A percentile compares a stretch with the other conserved stretches of the same genome.
phyloP scores from a whole-genome alignment of 2,888 invertebrate genomes.

The Proisotoma minuta region DNA sequence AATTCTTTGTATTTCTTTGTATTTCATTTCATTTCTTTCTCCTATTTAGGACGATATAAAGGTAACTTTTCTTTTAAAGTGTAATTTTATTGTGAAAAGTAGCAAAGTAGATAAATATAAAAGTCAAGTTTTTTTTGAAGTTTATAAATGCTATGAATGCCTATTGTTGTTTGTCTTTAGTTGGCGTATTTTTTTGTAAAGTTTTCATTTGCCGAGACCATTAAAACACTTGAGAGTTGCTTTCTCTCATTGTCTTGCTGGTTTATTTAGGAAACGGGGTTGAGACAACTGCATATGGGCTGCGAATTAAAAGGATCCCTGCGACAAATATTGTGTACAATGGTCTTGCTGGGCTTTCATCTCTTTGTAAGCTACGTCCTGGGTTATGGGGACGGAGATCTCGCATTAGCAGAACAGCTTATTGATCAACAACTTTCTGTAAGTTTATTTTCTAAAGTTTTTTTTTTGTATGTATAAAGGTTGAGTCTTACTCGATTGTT shows the following conservation, averaged over 20 bases:
- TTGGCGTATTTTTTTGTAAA: neutral
- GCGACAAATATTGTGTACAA: conserved; percentile 77
- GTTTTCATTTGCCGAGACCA: neutral
- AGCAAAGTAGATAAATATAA: too few species aligned
- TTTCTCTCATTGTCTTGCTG: neutral
- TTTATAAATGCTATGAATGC: too few species aligned
- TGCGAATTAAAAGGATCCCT: conserved; percentile 67
- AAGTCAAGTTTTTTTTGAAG: neutral
- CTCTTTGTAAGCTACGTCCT: conserved; percentile 76
- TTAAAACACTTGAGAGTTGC: neutral
- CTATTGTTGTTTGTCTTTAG: neutral
- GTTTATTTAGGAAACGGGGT: conserved; percentile 63
- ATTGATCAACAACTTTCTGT: conserved; percentile 67
- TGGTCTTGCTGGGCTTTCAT: conserved; percentile 80
- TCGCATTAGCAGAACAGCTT: conserved; percentile 68
- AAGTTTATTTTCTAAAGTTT: too few species aligned
- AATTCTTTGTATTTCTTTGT: neutral
- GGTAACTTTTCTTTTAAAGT: too few species aligned
- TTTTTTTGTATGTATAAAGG: neutral
- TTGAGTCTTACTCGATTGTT: conserved; percentile 23
- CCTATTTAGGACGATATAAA: conserved; percentile 25
- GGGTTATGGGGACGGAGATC: conserved; percentile 74
- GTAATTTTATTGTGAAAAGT: too few species aligned
- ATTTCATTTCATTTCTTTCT: conserved; percentile 18
- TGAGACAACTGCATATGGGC: conserved; percentile 69